Conservation (phyloP, 1,140 invertebrate species). For the Hylyphantes graminicola region DNA sequence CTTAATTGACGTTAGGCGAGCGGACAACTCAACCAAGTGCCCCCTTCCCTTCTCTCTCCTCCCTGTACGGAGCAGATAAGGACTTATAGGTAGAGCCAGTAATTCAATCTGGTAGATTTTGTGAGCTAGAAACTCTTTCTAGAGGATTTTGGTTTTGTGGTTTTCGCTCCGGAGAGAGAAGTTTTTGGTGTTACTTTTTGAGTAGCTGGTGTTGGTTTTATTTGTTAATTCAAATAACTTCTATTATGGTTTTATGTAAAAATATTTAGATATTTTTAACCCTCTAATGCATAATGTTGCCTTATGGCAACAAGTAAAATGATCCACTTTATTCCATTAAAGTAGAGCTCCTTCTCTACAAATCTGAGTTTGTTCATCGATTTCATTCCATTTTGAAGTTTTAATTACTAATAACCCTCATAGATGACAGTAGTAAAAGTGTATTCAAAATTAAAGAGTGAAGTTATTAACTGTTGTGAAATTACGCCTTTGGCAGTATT, state of each 20-base stretch:
- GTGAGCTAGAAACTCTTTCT: conserved; percentile 9
- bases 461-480: no score
- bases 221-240: background rate
- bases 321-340: no score
- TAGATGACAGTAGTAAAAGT: no score
- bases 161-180: conserved; percentile 4
- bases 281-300: background rate
- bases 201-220: background rate
- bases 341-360: no score
- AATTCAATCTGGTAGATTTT: conserved; percentile 59
- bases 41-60: conserved; percentile 16
- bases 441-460: no score
- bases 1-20: conserved; percentile 57
- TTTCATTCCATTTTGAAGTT: no score
- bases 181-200: background rate
- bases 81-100: conserved; percentile 43
- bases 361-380: no score
- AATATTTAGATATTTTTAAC: background rate
- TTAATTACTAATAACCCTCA: no score
- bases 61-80: conserved; percentile 54
- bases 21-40: background rate
- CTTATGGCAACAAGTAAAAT: no score
- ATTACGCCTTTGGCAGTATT: no score
- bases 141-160: background rate
- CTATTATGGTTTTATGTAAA: no score